phyloP scores from a whole-genome alignment of 2,888 invertebrate genomes.

The Pecten maximus region DNA sequence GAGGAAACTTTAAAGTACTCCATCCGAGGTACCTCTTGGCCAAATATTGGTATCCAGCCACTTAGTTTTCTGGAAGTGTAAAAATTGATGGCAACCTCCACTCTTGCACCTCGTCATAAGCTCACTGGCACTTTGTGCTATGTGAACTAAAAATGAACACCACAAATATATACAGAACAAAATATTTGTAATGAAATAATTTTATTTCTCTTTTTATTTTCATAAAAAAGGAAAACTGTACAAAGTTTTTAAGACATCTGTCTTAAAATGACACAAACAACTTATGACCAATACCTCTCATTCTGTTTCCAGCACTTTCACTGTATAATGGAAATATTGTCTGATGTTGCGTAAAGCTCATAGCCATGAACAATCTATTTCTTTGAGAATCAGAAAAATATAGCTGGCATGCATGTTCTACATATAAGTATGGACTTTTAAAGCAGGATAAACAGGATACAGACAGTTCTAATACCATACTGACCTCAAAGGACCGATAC shows the following conservation, averaged over 20 bases:
- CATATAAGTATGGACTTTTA: neutral
- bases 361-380: neutral
- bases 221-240: conserved; percentile 35
- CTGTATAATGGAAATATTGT: conserved; percentile 17
- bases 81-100: too few species aligned
- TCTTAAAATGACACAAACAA: neutral
- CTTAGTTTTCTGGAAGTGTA: too few species aligned
- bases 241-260: conserved; percentile 19
- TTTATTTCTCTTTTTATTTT: conserved; percentile 35
- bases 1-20: too few species aligned
- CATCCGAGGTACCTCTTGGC: too few species aligned
- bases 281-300: neutral
- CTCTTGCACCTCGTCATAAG: too few species aligned
- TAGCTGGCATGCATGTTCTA: conserved; percentile 16
- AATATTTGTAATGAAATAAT: neutral
- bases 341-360: conserved; percentile 32
- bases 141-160: neutral
- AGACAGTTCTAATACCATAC: neutral
- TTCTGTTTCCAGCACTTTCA: neutral
- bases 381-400: conserved; percentile 20
- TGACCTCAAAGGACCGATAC: neutral
- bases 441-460: neutral
- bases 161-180: neutral
- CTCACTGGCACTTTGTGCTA: too few species aligned
- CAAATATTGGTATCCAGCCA: too few species aligned